These are phyloP conservation scores for Aotus griseimembra DNA, from an alignment of 2,797 vertebrate species.

Conservation along the genomic window DNA sequence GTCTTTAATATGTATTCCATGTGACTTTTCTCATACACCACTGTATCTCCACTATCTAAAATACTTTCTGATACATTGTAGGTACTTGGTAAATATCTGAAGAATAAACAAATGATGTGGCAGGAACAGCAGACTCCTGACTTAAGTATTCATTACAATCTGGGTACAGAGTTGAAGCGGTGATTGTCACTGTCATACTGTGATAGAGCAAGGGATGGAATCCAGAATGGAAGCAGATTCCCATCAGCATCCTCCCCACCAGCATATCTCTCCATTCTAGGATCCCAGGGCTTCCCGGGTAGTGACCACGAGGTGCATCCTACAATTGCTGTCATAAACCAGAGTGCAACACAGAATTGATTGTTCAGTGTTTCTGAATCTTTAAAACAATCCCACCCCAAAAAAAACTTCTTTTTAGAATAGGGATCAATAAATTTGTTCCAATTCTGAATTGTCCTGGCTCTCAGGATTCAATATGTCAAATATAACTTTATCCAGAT, in stretches of 20 bases:
- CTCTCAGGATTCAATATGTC: not conserved
- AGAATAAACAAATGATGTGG: not conserved
- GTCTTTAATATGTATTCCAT: not conserved
- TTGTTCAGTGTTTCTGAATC: conserved; percentile 11
- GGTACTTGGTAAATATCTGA: not conserved
- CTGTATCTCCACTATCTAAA: not conserved
- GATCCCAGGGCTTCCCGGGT: not conserved
- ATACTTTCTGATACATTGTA: not conserved
- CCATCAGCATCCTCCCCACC: not conserved
- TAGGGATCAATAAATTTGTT: not conserved
- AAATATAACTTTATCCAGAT: conserved; percentile 29
- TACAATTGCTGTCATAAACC: not conserved
- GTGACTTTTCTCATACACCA: not conserved
- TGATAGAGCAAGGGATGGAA: not conserved
- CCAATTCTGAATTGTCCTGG: conserved; percentile 8
- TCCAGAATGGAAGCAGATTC: not conserved
- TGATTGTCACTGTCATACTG: not conserved
- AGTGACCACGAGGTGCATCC: not conserved
- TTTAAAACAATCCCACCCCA: conserved; percentile 14
- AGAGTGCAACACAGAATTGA: not conserved
- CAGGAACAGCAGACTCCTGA: not conserved
- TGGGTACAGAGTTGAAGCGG: not conserved
- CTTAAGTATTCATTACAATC: not conserved
- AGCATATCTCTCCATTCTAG: not conserved
- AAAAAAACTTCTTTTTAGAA: not conserved